Conservation (phyloP, 2,113 vertebrate species). For the Rhodinocichla rosea region DNA sequence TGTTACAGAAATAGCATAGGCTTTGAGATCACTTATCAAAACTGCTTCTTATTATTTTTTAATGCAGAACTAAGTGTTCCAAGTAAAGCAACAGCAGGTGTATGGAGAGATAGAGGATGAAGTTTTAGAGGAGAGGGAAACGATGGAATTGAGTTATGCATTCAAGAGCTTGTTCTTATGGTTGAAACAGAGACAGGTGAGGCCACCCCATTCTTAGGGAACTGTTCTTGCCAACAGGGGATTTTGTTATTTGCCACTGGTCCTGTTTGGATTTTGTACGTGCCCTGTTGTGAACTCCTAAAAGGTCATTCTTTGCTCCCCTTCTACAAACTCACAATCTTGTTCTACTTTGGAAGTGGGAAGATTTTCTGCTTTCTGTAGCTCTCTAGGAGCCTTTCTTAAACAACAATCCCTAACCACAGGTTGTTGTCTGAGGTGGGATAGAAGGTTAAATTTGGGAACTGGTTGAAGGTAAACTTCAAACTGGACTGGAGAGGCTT, state of each 20-base stretch:
- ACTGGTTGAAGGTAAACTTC: not conserved
- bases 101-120: not conserved
- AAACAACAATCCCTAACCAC: accelerated
- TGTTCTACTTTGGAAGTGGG: accelerated
- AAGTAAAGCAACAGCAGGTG: not conserved
- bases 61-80: not conserved
- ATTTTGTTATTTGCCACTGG: not conserved
- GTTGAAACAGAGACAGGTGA: not conserved
- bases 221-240: not conserved
- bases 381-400: not conserved
- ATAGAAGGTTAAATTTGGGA: not conserved
- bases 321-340: not conserved
- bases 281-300: not conserved
- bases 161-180: not conserved
- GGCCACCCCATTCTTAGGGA: not conserved
- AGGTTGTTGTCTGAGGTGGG: not conserved
- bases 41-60: not conserved
- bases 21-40: not conserved
- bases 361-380: not conserved
- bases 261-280: not conserved
- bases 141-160: not conserved
- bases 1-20: not conserved
- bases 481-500: not conserved
- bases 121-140: not conserved
- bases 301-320: not conserved